Evolutionary conservation across 2,113 vertebrate species (phyloP).

Genomic region (Antechinus stuartii): DNA sequence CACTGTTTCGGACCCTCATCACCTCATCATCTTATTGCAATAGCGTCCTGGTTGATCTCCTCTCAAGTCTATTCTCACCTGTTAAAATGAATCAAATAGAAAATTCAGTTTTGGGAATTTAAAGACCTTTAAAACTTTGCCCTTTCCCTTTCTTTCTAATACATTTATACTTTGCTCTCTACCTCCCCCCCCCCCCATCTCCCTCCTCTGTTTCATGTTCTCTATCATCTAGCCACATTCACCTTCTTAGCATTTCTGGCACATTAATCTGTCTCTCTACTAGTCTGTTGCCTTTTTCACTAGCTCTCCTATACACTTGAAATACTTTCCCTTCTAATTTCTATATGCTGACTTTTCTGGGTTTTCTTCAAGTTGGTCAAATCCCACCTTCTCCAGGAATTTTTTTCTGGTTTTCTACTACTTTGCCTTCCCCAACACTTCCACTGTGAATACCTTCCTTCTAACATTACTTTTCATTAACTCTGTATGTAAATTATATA

Average conservation of each 20-base stretch:
- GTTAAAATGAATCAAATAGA: not conserved
- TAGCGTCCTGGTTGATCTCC: not conserved
- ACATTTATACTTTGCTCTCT: not conserved
- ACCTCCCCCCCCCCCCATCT: not conserved
- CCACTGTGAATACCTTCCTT: not conserved
- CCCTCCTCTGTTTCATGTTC: not conserved
- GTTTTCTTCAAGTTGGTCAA: slow-evolving; percentile 20
- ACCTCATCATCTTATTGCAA: not conserved
- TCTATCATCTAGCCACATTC: not conserved
- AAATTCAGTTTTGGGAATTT: not conserved
- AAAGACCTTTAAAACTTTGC: not conserved
- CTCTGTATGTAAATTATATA: not conserved
- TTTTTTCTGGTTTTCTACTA: not conserved
- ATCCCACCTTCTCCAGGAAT: slow-evolving; percentile 18
- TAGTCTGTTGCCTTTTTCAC: not conserved
- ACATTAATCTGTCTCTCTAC: not conserved
- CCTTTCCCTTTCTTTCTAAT: not conserved
- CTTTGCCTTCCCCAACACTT: not conserved
- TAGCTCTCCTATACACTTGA: not conserved
- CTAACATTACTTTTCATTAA: not conserved
- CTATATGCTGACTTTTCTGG: not conserved
- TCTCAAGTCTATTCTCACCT: not conserved
- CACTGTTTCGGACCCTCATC: not conserved
- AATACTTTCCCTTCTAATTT: slow-evolving; percentile 25
- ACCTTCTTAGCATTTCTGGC: not conserved